Evolutionary conservation across 2,113 vertebrate species (phyloP).

Genomic region (Phrynocephalus versicolor): DNA sequence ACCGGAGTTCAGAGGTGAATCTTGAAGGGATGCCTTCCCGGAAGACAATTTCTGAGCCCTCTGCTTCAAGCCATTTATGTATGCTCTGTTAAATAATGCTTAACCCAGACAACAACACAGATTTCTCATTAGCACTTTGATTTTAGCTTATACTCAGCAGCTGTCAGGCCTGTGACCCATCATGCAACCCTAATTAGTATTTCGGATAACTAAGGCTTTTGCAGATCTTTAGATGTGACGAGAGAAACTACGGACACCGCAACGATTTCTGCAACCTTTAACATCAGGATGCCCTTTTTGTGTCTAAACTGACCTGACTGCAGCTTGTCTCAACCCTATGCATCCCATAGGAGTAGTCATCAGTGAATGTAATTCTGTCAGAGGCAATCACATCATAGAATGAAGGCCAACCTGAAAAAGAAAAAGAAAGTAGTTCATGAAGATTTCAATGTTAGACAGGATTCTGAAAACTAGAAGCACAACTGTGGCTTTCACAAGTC

Average conservation of each 20-base stretch:
- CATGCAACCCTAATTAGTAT: constrained; percentile 48
- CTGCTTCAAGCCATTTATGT: constrained; percentile 36
- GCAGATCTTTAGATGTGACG: constrained; percentile 15
- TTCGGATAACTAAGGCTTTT: constrained; percentile 52
- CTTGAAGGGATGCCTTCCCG: constrained; percentile 47
- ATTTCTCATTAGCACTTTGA: constrained; percentile 45
- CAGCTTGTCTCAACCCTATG: constrained; percentile 93
- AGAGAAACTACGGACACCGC: constrained; percentile 4
- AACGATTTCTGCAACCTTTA: constrained; percentile 45
- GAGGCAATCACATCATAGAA: constrained; percentile 89
- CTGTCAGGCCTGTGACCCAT: constrained; percentile 32
- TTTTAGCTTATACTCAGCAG: constrained; percentile 30
- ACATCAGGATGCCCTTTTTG: constrained; percentile 26
- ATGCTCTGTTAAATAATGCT: constrained; percentile 53
- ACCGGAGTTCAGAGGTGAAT: constrained; percentile 32
- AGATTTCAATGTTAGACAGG: neutral
- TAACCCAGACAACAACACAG: constrained; percentile 13
- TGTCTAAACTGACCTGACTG: constrained; percentile 84
- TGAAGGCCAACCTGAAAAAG: constrained; percentile 91
- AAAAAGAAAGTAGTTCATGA: constrained; percentile 25
- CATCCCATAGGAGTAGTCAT: constrained; percentile 94
- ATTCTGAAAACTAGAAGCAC: constrained; percentile 19
- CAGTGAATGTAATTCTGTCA: constrained; percentile 75
- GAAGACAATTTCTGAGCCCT: constrained; percentile 31
- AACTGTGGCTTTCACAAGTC: neutral